phyloP scores from a whole-genome alignment of 2,113 vertebrate genomes.

The Gadus macrocephalus region DNA sequence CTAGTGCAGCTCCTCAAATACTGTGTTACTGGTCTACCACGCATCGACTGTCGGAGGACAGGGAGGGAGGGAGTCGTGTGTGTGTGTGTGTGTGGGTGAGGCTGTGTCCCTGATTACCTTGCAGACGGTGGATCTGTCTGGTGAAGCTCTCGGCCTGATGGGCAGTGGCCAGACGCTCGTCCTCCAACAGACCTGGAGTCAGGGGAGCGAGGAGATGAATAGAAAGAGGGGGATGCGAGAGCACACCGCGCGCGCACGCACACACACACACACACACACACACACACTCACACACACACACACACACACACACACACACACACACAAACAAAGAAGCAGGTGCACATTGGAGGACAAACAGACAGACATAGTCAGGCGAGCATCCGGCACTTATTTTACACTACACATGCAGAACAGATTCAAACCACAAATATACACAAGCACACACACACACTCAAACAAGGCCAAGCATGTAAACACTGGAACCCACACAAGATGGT shows the following conservation, averaged over 20 bases:
- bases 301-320: constrained; percentile 13
- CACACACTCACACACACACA: constrained; percentile 15
- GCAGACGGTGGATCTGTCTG: constrained; percentile 77
- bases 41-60: no score
- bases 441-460: no score
- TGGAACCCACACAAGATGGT: no score
- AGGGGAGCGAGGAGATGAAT: not conserved
- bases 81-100: not conserved
- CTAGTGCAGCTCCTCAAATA: no score
- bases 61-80: not conserved
- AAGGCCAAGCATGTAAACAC: no score
- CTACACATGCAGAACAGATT: no score
- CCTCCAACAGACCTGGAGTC: constrained; percentile 78
- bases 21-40: no score
- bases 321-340: constrained; percentile 10
- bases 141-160: constrained; percentile 81
- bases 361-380: no score
- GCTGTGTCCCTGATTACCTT: constrained; percentile 53
- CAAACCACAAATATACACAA: no score
- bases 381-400: no score
- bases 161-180: constrained; percentile 81
- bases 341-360: not conserved
- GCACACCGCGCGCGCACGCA: constrained; percentile 11
- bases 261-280: constrained; percentile 15
- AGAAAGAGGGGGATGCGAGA: not conserved